These are phyloP conservation scores for Chondrilla cf. caribensis DNA, from an alignment of 37 sponge, comb jelly and placozoan species.

Conservation along the genomic window DNA sequence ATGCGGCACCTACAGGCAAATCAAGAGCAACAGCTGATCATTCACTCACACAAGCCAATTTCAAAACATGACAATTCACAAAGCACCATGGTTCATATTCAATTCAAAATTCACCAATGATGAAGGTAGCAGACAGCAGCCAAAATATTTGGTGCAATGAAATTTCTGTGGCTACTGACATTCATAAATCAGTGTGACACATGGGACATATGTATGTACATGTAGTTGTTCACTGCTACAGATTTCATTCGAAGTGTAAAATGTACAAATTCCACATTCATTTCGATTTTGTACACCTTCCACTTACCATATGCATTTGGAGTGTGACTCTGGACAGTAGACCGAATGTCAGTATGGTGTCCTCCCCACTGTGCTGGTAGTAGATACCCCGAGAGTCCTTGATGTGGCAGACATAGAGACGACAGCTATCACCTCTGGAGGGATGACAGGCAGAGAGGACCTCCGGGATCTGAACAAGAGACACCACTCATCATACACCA, in stretches of 20 bases:
- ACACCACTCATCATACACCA: too few species aligned
- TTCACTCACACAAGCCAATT: background rate
- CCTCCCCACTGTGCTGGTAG: conserved; percentile 20
- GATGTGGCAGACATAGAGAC: conserved; percentile 46
- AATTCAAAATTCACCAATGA: too few species aligned
- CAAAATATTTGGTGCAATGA: too few species aligned
- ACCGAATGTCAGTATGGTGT: conserved; percentile 30
- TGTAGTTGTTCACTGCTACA: too few species aligned
- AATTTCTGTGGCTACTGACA: too few species aligned
- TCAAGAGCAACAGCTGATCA: background rate
- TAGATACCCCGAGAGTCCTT: background rate
- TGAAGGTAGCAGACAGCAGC: too few species aligned
- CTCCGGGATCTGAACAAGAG: conserved; percentile 35
- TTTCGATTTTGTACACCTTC: too few species aligned
- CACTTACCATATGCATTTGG: conserved; percentile 21
- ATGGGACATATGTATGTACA: too few species aligned
- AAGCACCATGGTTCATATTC: background rate
- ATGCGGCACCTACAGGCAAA: conserved; percentile 44
- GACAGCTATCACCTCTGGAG: background rate
- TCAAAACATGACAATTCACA: background rate
- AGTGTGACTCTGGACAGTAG: conserved; percentile 51
- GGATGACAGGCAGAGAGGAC: conserved; percentile 37
- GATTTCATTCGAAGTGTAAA: too few species aligned
- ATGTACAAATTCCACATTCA: too few species aligned
- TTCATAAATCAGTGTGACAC: too few species aligned